These are phyloP conservation scores for Scaptomyza graminum DNA, from an alignment of 1,140 invertebrate species.

Conservation along the genomic window DNA sequence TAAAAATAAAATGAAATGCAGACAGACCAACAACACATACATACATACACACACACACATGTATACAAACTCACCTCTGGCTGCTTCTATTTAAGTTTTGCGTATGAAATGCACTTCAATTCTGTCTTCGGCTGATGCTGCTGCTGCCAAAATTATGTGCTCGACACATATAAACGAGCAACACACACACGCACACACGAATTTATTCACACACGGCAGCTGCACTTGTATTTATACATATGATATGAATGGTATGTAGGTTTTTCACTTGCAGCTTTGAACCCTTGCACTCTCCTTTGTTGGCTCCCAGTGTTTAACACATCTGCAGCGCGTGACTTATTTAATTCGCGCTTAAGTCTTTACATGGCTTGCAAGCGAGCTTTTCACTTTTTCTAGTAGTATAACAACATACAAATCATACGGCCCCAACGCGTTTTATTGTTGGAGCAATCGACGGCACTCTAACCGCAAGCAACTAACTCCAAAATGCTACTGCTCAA, in stretches of 20 bases:
- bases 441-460: slow-evolving; percentile 52
- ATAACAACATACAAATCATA: slow-evolving; percentile 63
- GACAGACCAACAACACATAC: slow-evolving; percentile 8
- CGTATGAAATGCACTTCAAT: slow-evolving; percentile 43
- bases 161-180: slow-evolving; percentile 16
- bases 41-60: slow-evolving; percentile 1
- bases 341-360: slow-evolving; percentile 27
- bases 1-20: slow-evolving; percentile 34
- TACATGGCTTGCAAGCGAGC: slow-evolving; percentile 35
- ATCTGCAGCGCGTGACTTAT: slow-evolving; percentile 15
- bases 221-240: slow-evolving; percentile 38
- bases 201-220: slow-evolving; percentile 34
- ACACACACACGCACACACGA: slow-evolving; percentile 23
- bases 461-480: slow-evolving; percentile 45
- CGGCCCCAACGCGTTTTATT: slow-evolving; percentile 48
- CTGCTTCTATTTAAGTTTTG: slow-evolving; percentile 47
- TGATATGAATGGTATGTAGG: slow-evolving; percentile 22
- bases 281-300: slow-evolving; percentile 11
- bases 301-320: slow-evolving; percentile 1
- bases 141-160: slow-evolving; percentile 46
- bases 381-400: slow-evolving; percentile 69
- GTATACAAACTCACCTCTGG: slow-evolving; percentile 31
- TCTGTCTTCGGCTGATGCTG: slow-evolving; percentile 28
- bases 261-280: slow-evolving; percentile 48
- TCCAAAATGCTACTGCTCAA: slow-evolving; percentile 8